Base-by-base conservation (phyloP, 2,797 vertebrate genomes). In the Gila robusta region DNA sequence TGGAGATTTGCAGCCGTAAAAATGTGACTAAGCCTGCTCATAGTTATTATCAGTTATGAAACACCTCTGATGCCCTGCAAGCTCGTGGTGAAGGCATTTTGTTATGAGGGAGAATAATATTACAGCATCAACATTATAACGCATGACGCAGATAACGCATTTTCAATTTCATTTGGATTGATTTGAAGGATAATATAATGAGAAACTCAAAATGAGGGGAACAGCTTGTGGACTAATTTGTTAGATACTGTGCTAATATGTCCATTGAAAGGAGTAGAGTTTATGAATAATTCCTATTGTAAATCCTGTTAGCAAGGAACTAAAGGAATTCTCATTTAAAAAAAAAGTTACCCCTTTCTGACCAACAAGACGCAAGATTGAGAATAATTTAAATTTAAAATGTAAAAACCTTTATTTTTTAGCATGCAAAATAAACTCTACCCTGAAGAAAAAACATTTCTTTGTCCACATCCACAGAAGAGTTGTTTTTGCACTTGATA, bases 401-500 rank as follows among this genome's bases (percentile, higher is more conserved):
- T 66, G 44, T 44, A 69, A 56, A 79, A 85, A 59, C 8, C 32
- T 76, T 84, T 83, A 79, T 82, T 89, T 71, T 83, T 69, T 74
- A 52, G 62, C 88, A 89, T 89, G 86, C 88, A 87, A 82, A 73
- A 62, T 52, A 83, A 71, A 81, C 80, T 80, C 80, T 85, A 35
- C 39, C 66, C 78, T 69, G 49, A 66, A 81, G 37, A 81, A 62
- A 44, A 39, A 23, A 6, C 14, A 52, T 26, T 62, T 54, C 49
- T 47, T 82, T 79, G 28, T 72, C 74, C 69, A 85, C 26, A 78
- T 56, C 6, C 37, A 49, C n/a, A 54, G 26, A 76, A 72, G 37
- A 28, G 62, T 67, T 67, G 74, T 32, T 59, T 49, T 59, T 79
- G 47, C n/a, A 35, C 82, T 64, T 80, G 41, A 78, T 77, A 64